Conservation (phyloP, 2,797 vertebrate genomes). For the Sternotherus odoratus region DNA sequence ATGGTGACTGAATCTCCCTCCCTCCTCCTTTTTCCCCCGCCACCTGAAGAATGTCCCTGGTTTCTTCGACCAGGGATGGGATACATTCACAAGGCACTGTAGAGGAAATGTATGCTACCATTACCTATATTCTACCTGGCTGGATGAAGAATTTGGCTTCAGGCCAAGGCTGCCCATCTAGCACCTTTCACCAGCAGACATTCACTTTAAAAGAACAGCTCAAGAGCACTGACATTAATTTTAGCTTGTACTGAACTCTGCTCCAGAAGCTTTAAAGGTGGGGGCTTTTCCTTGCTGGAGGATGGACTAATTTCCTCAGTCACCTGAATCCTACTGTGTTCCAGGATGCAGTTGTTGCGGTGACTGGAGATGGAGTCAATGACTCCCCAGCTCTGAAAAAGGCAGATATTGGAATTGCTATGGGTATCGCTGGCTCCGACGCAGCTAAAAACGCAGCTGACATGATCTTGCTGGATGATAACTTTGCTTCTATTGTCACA, state of each 20-base stretch:
- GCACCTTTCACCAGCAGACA: background rate
- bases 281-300: background rate
- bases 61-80: background rate
- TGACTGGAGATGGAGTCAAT: conserved; percentile 87
- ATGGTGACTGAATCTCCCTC: background rate
- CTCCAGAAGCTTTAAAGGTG: background rate
- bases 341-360: conserved; percentile 84
- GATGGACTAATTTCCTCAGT: background rate
- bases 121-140: background rate
- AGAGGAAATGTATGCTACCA: background rate
- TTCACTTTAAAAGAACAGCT: background rate
- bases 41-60: background rate
- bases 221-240: too few relatives aligned
- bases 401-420: conserved; percentile 86
- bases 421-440: conserved; percentile 86
- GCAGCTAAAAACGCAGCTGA: conserved; percentile 86
- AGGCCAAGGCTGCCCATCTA: rapidly evolving
- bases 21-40: background rate
- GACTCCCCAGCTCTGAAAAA: conserved; percentile 86
- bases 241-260: background rate
- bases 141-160: background rate
- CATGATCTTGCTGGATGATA: conserved; percentile 87
- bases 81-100: background rate
- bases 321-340: conserved; percentile 5
- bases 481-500: conserved; percentile 87